These are phyloP conservation scores for Oxyruncus cristatus DNA, from an alignment of 2,113 vertebrate genomes.

Conservation along the genomic window DNA sequence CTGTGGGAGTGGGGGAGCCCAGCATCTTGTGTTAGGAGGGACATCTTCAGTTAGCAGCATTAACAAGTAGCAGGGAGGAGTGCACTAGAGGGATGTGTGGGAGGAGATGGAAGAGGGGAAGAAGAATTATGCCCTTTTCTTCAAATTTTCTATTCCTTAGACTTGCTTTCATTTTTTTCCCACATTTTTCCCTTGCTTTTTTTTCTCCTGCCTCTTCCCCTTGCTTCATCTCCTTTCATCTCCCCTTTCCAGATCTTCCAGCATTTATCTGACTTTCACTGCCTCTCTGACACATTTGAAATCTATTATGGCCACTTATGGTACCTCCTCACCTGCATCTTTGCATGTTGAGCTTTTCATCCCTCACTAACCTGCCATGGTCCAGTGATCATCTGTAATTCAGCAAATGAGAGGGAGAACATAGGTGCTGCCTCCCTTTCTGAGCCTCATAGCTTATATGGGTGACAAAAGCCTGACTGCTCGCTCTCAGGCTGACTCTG, in stretches of 20 bases:
- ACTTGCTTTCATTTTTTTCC: neutral
- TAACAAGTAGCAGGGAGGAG: neutral
- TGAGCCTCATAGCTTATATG: neutral
- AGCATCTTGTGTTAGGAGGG: no score
- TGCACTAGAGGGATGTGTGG: neutral
- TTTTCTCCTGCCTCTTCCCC: neutral
- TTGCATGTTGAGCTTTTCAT: neutral
- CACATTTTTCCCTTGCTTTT: neutral
- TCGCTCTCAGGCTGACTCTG: neutral
- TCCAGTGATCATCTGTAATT: constrained; percentile 5
- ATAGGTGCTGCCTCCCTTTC: neutral
- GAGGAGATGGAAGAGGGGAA: neutral
- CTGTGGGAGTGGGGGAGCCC: neutral
- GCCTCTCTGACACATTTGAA: neutral
- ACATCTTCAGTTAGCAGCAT: neutral
- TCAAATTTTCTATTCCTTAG: neutral
- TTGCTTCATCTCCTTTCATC: neutral
- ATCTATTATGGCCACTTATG: neutral
- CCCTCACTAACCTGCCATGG: neutral
- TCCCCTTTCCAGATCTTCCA: neutral
- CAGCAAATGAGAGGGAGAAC: neutral
- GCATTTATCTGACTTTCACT: neutral
- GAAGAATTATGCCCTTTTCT: neutral
- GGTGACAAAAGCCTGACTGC: neutral
- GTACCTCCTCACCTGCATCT: neutral